Percentiles rank a stretch among this genome's conserved stretches.
Evolutionary conservation across 2,113 vertebrate genomes (phyloP).

Genomic region (Dipodomys stephensi): DNA sequence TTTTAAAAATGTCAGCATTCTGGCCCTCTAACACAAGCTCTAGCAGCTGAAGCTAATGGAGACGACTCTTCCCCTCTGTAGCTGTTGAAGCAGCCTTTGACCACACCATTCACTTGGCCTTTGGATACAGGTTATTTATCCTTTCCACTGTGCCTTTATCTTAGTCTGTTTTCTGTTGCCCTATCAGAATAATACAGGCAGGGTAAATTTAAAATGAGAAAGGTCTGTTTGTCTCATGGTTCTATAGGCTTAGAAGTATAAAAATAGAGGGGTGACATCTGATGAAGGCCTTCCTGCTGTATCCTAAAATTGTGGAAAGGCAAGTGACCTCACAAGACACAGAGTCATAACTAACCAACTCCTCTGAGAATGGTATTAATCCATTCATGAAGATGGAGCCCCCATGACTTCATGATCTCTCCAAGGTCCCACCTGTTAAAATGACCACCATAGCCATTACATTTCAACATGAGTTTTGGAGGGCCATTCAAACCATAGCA

Average conservation of each 20-base stretch:
- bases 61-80: background rate
- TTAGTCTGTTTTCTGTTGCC: background rate
- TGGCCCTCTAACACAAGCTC: background rate
- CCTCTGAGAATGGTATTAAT: background rate
- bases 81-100: conserved; percentile 41
- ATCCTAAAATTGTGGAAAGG: background rate
- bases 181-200: background rate
- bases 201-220: background rate
- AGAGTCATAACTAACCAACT: background rate
- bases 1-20: background rate
- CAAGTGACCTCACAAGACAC: background rate
- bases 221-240: background rate
- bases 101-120: background rate
- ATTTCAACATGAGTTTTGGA: background rate
- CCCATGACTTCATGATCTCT: background rate
- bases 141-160: background rate
- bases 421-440: background rate
- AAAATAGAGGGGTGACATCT: background rate
- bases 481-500: background rate
- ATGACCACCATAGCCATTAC: background rate
- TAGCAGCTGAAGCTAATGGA: background rate
- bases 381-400: background rate
- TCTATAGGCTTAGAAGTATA: background rate
- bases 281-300: background rate
- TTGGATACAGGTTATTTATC: conserved; percentile 18